These are phyloP conservation scores for Bedellia somnulentella DNA, from an alignment of 2,888 invertebrate species.

Conservation along the genomic window DNA sequence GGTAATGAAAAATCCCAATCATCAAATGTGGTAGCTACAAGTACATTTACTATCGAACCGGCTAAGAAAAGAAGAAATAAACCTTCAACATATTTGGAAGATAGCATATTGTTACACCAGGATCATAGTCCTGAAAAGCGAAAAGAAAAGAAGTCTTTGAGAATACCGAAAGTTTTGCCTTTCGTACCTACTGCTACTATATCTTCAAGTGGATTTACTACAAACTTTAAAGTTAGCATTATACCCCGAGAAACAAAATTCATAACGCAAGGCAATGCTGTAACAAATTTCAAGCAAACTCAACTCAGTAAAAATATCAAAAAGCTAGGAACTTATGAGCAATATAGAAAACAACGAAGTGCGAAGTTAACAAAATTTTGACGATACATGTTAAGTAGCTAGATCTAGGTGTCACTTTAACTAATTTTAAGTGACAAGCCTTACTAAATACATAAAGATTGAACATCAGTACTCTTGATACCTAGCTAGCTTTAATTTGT, in stretches of 20 bases:
- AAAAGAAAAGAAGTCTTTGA: slow-evolving; percentile 16
- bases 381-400: slow-evolving; percentile 8
- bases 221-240: slow-evolving; percentile 37
- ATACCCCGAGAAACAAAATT: slow-evolving; percentile 30
- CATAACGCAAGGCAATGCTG: slow-evolving; percentile 25
- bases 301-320: slow-evolving; percentile 30
- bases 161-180: slow-evolving; percentile 36
- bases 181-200: slow-evolving; percentile 36
- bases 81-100: slow-evolving; percentile 44
- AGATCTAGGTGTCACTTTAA: no score
- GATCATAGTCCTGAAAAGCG: slow-evolving; percentile 14
- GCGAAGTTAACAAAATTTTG: slow-evolving; percentile 42
- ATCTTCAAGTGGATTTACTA: slow-evolving; percentile 39
- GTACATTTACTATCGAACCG: slow-evolving; percentile 33
- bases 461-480: no score
- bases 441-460: no score
- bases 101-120: slow-evolving; percentile 35
- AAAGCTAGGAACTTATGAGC: slow-evolving; percentile 31
- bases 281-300: slow-evolving; percentile 31
- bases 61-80: slow-evolving; percentile 25
- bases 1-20: slow-evolving; percentile 24
- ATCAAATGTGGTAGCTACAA: slow-evolving; percentile 23
- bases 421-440: no score
- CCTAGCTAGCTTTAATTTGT: no score
- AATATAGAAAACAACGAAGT: slow-evolving; percentile 30